A percentile compares a stretch with the other conserved stretches of the same genome.
phyloP scores from a whole-genome alignment of 2,888 invertebrate species.

The Torymus tubicola region DNA sequence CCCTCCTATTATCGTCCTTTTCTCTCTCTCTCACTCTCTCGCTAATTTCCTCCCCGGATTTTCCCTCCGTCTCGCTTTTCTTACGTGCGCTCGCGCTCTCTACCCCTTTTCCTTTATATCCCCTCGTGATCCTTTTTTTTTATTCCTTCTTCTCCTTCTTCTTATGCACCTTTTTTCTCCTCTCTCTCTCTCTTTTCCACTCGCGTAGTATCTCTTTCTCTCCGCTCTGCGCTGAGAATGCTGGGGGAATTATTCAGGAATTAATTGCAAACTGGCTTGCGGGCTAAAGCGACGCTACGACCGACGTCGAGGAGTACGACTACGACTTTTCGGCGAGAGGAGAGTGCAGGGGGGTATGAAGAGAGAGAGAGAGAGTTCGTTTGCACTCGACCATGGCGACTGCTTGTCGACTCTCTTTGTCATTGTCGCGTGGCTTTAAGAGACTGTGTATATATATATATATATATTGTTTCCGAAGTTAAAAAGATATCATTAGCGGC shows the following conservation, averaged over 20 bases:
- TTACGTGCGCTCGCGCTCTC: not conserved
- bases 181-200: not conserved
- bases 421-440: constrained; percentile 18
- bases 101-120: not conserved
- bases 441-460: constrained; percentile 18
- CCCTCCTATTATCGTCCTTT: constrained; percentile 14
- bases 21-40: constrained; percentile 14
- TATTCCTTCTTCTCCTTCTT: not conserved
- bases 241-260: constrained; percentile 59
- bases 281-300: not conserved
- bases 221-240: constrained; percentile 7
- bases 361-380: not conserved
- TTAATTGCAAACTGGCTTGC: constrained; percentile 57
- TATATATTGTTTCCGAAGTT: constrained; percentile 30
- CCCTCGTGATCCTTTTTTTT: not conserved
- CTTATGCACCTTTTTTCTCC: not conserved
- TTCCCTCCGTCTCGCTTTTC: not conserved
- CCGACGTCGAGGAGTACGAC: not conserved
- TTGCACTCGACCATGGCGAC: not conserved
- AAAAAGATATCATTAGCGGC: constrained; percentile 25
- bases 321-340: constrained; percentile 11
- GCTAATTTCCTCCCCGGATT: constrained; percentile 23
- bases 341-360: not conserved
- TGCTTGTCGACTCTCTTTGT: constrained; percentile 18
- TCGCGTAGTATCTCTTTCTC: constrained; percentile 7